Evolutionary conservation across 2,888 invertebrate genomes (phyloP), one percentile per base, ranked within the genome.

Genomic region (Brachylomia viminalis): DNA sequence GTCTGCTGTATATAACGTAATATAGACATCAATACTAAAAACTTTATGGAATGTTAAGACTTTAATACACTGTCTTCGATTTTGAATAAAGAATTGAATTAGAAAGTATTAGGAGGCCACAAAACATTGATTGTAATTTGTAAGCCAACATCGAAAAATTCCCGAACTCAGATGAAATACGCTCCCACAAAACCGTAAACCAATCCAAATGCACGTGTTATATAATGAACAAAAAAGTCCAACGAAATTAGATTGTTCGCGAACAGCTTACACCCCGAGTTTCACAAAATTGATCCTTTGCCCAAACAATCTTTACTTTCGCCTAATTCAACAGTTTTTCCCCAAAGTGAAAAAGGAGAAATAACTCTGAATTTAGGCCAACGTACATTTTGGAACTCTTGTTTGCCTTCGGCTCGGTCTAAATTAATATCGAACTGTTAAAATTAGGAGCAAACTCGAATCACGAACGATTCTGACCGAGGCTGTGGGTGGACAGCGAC

Each of bases 291-390:
- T 90, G 91, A 92, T 91, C 89, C 89, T 87, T 91, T 86, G 80
- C 88, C 87, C 90, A 91, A 92, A 92, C 92, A 92, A 90, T 92
- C 91, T 92, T 92, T 88, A 88, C 90, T 92, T 91, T 90, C 88
- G 82, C 87, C 88, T 92, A 92, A 90, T 91, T 93, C 91, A 91
- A 91, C 92, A 92, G 89, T 91, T 92, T 92, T 91, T 90, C 88
- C 84, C 84, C 82, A 56, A 77, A 78, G 80, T 82, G 87, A 89
- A 89, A 90, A 89, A 88, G 84, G 87, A 89, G 89, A 87, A 91
- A 92, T 90, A 88, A 88, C 86, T 90, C 85, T 79, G 87, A 88
- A 89, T 90, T 90, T 87, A 76, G 84, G 84, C 62, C 62, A 76
- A 82, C 85, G 87, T 85, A 89, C 87, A 89, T 90, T 92, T 91